Evolutionary conservation across 2,888 invertebrate species (phyloP).

Genomic region (Germaria angustata): DNA sequence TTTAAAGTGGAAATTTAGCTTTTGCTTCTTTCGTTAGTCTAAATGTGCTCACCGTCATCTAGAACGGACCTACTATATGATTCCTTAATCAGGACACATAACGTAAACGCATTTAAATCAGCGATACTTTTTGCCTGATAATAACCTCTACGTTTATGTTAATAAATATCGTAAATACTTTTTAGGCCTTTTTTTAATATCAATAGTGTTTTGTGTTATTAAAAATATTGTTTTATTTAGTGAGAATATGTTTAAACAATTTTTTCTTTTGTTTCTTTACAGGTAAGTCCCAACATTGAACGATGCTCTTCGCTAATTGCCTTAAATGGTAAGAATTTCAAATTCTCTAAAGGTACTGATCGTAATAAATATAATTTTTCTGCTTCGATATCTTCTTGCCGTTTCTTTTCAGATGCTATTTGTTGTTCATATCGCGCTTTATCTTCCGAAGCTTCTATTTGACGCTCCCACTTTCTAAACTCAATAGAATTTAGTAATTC

Average conservation of each 20-base stretch:
- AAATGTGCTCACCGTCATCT: too few relatives aligned
- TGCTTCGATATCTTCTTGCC: constrained; percentile 5
- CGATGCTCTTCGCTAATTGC: constrained; percentile 31
- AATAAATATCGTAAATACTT: too few relatives aligned
- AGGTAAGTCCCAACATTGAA: constrained; percentile 28
- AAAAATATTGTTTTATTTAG: neutral
- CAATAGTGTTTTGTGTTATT: too few relatives aligned
- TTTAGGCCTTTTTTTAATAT: too few relatives aligned
- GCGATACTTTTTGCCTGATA: too few relatives aligned
- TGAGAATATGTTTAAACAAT: neutral
- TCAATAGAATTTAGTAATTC: constrained; percentile 29
- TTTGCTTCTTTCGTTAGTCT: too few relatives aligned
- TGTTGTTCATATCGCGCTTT: neutral
- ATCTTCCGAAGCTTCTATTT: neutral
- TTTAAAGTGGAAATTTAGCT: too few relatives aligned
- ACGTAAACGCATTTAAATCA: too few relatives aligned
- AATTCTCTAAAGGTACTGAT: neutral
- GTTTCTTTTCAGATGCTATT: neutral
- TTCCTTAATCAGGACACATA: too few relatives aligned
- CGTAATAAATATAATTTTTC: constrained; percentile 33
- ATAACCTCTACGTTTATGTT: too few relatives aligned
- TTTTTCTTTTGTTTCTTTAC: constrained; percentile 30
- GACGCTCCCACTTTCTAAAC: neutral
- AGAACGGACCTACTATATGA: too few relatives aligned
- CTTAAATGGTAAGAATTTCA: constrained; percentile 24